Percentiles rank a stretch among this genome's conserved stretches.
phyloP scores from a whole-genome alignment of 2,888 invertebrate species.

The Enoplolaimus lenunculus region DNA sequence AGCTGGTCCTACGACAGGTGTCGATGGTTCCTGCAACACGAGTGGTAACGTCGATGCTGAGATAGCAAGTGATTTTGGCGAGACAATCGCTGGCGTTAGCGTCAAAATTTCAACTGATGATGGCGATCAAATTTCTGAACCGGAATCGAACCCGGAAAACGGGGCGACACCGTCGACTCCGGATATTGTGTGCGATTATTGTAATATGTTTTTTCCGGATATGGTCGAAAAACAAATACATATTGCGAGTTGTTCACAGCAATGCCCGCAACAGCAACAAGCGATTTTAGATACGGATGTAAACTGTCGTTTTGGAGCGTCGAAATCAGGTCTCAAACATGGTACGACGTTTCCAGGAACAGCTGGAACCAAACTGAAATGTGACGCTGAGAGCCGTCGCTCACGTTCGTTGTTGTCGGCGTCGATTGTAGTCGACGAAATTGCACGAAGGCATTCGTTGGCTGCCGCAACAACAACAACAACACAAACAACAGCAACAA shows the following conservation, averaged over 20 bases:
- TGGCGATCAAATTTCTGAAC: neutral
- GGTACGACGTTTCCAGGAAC: no score
- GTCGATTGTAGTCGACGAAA: neutral
- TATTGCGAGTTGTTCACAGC: constrained; percentile 31
- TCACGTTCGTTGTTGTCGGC: neutral
- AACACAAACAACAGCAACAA: no score
- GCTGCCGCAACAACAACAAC: no score
- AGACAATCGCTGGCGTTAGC: neutral
- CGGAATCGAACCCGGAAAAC: constrained; percentile 14
- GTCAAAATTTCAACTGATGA: neutral
- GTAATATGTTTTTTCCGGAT: constrained; percentile 42
- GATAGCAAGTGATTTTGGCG: no score
- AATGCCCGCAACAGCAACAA: neutral
- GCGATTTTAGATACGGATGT: no score
- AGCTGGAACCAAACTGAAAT: no score
- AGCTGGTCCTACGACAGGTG: no score
- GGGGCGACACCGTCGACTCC: constrained; percentile 13
- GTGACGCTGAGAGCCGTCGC: no score
- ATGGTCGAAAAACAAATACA: constrained; percentile 44
- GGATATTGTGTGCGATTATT: constrained; percentile 36
- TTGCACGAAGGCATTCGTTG: neutral
- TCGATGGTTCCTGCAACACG: no score
- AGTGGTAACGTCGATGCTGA: no score
- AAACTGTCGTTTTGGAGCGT: neutral
- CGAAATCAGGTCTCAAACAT: neutral